Evolutionary conservation across 2,113 vertebrate genomes (phyloP).

Genomic region (Oreochromis tanganicae): DNA sequence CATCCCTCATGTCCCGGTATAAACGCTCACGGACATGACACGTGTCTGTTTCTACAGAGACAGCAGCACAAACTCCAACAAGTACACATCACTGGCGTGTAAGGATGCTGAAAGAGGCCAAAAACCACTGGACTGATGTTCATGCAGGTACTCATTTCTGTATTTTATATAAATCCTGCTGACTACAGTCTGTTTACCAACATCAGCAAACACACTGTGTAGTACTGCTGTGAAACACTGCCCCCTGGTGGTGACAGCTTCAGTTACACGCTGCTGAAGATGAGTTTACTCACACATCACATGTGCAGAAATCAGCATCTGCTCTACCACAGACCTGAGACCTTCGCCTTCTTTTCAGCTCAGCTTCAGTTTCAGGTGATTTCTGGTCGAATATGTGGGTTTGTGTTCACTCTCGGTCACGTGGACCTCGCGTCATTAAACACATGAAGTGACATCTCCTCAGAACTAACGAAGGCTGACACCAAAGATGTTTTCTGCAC

Average conservation of each 20-base stretch:
- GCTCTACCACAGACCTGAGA: neutral
- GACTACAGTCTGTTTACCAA: neutral
- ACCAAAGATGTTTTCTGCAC: neutral
- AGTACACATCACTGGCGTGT: neutral
- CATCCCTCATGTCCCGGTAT: neutral
- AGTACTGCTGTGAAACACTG: neutral
- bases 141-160: neutral
- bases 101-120: neutral
- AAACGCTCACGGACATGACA: neutral
- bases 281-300: neutral
- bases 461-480: neutral
- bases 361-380: neutral
- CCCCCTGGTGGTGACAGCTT: neutral
- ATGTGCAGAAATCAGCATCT: neutral
- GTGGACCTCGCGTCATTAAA: neutral
- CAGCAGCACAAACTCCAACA: neutral
- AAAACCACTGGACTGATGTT: neutral
- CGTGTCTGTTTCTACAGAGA: neutral
- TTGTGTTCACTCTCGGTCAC: neutral
- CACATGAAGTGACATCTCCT: neutral
- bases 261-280: neutral
- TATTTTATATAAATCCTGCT: neutral
- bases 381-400: neutral
- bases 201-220: neutral
- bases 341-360: neutral